These are phyloP conservation scores for Caenorhabditis sp. DNA, from an alignment of 2,888 invertebrate species.

Conservation along the genomic window DNA sequence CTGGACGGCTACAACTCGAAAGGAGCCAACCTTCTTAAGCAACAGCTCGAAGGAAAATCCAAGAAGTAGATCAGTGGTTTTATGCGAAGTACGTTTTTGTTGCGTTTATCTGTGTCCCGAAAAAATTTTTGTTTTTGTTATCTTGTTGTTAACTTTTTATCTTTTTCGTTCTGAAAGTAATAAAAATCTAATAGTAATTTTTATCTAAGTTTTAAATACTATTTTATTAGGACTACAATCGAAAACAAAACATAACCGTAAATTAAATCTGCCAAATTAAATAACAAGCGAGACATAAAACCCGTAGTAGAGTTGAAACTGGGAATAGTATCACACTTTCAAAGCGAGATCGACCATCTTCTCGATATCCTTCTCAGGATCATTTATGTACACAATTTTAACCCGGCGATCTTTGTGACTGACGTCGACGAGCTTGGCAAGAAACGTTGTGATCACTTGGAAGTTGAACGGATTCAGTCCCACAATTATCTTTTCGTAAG, in stretches of 20 bases:
- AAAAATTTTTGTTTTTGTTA: background rate
- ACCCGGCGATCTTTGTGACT: slow-evolving; percentile 1
- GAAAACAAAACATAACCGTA: no score
- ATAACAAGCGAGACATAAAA: no score
- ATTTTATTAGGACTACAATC: no score
- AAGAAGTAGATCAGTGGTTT: slow-evolving; percentile 17
- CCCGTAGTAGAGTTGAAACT: background rate
- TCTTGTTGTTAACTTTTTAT: slow-evolving; percentile 25
- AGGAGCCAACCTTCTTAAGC: slow-evolving; percentile 67
- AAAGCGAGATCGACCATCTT: slow-evolving; percentile 19
- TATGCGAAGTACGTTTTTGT: slow-evolving; percentile 6
- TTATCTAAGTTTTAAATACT: no score
- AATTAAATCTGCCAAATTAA: no score
- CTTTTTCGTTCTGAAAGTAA: slow-evolving; percentile 3
- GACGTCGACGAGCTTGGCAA: slow-evolving; percentile 22
- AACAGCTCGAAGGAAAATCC: slow-evolving; percentile 51
- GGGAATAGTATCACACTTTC: background rate
- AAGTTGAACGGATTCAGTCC: slow-evolving; percentile 40
- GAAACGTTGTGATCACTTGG: slow-evolving; percentile 25
- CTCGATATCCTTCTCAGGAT: slow-evolving; percentile 24
- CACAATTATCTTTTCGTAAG: slow-evolving; percentile 34
- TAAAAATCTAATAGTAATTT: no score
- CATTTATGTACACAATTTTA: slow-evolving; percentile 26
- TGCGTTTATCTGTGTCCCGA: background rate
- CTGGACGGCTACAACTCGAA: slow-evolving; percentile 66